Evolutionary conservation across 2,113 vertebrate species (phyloP).

Genomic region (Gasterosteus aculeatus): DNA sequence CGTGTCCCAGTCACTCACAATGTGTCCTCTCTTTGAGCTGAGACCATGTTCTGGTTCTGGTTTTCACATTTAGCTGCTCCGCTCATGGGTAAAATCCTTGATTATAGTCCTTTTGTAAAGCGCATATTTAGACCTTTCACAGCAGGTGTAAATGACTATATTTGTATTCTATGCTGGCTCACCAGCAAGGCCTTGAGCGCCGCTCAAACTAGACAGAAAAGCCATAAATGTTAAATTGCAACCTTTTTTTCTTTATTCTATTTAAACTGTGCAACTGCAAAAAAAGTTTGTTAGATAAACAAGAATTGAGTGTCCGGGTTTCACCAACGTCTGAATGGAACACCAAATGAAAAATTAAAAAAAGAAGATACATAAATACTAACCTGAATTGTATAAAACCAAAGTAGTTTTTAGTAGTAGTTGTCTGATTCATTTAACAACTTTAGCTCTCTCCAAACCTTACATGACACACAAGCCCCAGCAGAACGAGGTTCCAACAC

Average conservation of each 20-base stretch:
- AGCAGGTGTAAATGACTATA: slow-evolving; percentile 5
- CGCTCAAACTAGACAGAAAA: neutral
- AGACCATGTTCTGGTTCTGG: slow-evolving; percentile 2
- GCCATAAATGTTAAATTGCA: neutral
- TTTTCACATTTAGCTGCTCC: neutral
- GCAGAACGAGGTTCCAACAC: neutral
- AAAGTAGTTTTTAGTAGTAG: neutral
- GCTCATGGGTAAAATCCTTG: neutral
- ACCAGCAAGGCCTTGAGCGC: slow-evolving; percentile 2
- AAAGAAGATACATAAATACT: neutral
- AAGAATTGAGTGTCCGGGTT: neutral
- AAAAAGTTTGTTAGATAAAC: neutral
- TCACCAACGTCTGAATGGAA: neutral
- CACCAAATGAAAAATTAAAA: neutral
- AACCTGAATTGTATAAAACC: neutral
- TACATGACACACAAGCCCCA: neutral
- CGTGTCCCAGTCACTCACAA: slow-evolving; percentile 37
- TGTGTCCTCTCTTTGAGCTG: slow-evolving; percentile 12
- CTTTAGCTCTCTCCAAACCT: neutral
- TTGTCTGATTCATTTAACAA: neutral
- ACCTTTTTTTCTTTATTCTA: neutral
- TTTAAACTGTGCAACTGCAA: neutral
- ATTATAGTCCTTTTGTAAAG: neutral
- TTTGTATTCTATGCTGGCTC: slow-evolving; percentile 1
- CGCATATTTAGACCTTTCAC: neutral